Evolutionary conservation across 2,113 vertebrate genomes (phyloP).

Genomic region (Ammospiza nelsoni): DNA sequence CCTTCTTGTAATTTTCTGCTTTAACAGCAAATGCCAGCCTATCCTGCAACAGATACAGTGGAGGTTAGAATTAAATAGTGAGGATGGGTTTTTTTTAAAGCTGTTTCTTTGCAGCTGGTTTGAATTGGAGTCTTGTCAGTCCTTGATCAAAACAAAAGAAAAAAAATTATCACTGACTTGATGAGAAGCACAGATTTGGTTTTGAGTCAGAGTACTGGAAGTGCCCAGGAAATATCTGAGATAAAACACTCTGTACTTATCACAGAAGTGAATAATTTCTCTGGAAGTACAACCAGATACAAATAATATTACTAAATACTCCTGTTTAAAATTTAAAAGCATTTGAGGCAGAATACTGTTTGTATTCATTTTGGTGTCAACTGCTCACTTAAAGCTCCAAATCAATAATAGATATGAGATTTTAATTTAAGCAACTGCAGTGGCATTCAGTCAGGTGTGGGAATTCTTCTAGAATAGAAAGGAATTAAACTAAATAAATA

Average conservation of each 20-base stretch:
- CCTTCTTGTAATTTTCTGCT: slow-evolving; percentile 87
- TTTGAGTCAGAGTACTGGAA: slow-evolving; percentile 23
- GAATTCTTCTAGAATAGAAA: neutral
- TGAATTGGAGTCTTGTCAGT: slow-evolving; percentile 20
- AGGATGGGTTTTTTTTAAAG: slow-evolving; percentile 20
- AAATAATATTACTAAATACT: neutral
- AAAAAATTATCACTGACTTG: neutral
- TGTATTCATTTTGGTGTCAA: neutral
- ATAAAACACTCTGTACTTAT: slow-evolving; percentile 36
- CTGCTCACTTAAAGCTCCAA: neutral
- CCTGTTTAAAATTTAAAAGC: neutral
- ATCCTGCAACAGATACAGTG: slow-evolving; percentile 68
- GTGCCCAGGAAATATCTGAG: slow-evolving; percentile 26
- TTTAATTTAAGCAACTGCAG: neutral
- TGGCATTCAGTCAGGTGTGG: neutral
- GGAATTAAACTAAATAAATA: neutral
- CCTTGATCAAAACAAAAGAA: slow-evolving; percentile 18
- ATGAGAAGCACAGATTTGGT: slow-evolving; percentile 43
- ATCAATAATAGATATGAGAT: neutral
- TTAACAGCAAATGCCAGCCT: slow-evolving; percentile 83
- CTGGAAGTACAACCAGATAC: neutral
- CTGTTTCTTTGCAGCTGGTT: slow-evolving; percentile 39
- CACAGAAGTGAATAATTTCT: slow-evolving; percentile 45
- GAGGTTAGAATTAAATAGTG: slow-evolving; percentile 77
- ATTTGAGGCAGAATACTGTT: neutral